phyloP scores from a whole-genome alignment of 2,888 invertebrate genomes.

The Pecten maximus region DNA sequence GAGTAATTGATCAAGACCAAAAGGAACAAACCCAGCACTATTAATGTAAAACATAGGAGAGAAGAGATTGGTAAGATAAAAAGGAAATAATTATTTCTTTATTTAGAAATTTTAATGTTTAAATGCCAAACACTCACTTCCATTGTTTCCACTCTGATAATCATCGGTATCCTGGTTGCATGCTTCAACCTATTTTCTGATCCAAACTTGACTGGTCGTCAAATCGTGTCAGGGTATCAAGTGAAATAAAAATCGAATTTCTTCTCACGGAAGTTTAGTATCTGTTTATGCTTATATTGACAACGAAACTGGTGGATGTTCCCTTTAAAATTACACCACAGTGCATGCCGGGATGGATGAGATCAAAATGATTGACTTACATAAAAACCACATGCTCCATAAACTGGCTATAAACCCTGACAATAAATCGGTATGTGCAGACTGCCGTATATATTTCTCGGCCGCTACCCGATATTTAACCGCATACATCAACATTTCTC shows the following conservation, averaged over 20 bases:
- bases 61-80: neutral
- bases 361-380: neutral
- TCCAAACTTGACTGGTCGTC: neutral
- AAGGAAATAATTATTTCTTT: neutral
- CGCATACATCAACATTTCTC: neutral
- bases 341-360: neutral
- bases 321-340: neutral
- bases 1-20: neutral
- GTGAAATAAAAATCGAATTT: neutral
- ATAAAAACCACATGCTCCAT: neutral
- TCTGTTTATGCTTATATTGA: neutral
- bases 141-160: neutral
- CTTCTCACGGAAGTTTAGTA: neutral
- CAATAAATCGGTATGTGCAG: neutral
- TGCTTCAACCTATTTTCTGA: neutral
- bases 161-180: neutral
- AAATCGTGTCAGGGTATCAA: neutral
- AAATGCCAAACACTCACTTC: neutral
- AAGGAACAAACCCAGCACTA: neutral
- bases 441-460: neutral
- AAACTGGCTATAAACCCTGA: neutral
- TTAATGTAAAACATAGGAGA: neutral
- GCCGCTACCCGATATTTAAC: neutral
- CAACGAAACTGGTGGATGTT: neutral
- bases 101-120: neutral